Percentiles rank a stretch among this genome's conserved stretches.
Evolutionary conservation across 1,140 invertebrate species (phyloP).

Genomic region (Harpegnathos saltator): DNA sequence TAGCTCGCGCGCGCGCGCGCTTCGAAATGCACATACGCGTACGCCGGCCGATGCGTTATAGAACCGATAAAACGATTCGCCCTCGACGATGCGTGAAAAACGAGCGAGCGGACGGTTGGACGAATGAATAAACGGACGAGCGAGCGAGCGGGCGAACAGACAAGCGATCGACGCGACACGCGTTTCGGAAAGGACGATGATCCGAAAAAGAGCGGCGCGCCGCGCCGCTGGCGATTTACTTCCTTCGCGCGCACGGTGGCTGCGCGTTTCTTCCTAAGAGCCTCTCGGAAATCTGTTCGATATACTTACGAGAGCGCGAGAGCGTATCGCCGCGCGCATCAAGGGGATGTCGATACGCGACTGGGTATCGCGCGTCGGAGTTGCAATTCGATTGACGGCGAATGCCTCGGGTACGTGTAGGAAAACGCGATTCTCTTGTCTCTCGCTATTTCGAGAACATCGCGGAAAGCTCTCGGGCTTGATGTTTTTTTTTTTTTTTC

Average conservation of each 20-base stretch:
- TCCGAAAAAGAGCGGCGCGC: constrained; percentile 19
- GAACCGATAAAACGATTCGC: constrained; percentile 43
- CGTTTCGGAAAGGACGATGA: background rate
- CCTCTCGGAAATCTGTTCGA: background rate
- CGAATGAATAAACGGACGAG: constrained; percentile 18
- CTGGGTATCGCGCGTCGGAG: constrained; percentile 9
- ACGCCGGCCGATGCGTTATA: background rate
- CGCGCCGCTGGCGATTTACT: too few species aligned
- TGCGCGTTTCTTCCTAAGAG: too few species aligned
- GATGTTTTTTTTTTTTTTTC: too few species aligned
- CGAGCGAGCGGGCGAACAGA: background rate
- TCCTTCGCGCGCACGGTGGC: too few species aligned
- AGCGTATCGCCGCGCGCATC: background rate
- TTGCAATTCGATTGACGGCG: constrained; percentile 22
- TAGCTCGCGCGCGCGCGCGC: background rate
- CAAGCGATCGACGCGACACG: background rate
- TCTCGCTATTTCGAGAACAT: constrained; percentile 4
- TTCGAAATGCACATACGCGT: constrained; percentile 33
- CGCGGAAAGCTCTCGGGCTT: background rate
- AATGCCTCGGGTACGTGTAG: background rate
- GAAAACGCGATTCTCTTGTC: constrained; percentile 8
- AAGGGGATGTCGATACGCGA: background rate
- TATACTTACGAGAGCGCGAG: constrained; percentile 3
- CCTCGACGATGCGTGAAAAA: constrained; percentile 28
- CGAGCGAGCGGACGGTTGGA: too few species aligned